Conservation (phyloP, 1,140 invertebrate species). For the Zaprionus vittiger region DNA sequence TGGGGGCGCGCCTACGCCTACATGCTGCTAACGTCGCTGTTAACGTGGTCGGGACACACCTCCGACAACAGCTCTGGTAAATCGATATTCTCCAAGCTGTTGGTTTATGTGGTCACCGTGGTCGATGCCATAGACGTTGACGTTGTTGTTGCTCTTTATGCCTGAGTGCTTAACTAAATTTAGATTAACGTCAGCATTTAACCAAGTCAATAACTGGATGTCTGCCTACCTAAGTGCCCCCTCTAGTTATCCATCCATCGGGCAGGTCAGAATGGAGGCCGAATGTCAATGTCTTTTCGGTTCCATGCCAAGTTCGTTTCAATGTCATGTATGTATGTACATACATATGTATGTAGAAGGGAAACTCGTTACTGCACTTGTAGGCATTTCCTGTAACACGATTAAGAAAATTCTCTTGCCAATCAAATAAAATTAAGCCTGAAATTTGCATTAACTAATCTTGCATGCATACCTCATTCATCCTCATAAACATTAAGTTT, state of each 20-base stretch:
- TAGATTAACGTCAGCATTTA: slow-evolving; percentile 69
- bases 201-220: slow-evolving; percentile 40
- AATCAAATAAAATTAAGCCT: slow-evolving; percentile 10
- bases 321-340: slow-evolving; percentile 54
- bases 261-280: slow-evolving; percentile 16
- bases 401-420: neutral
- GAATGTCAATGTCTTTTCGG: slow-evolving; percentile 28
- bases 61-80: slow-evolving; percentile 44
- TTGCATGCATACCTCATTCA: slow-evolving; percentile 3
- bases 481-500: slow-evolving; percentile 27
- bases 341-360: neutral
- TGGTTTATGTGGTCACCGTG: slow-evolving; percentile 60
- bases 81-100: slow-evolving; percentile 60
- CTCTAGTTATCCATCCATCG: neutral
- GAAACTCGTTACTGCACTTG: slow-evolving; percentile 19
- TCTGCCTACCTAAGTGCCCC: slow-evolving; percentile 13
- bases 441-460: slow-evolving; percentile 1
- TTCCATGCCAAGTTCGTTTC: slow-evolving; percentile 68
- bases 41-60: slow-evolving; percentile 48
- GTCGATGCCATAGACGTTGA: slow-evolving; percentile 24
- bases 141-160: slow-evolving; percentile 3
- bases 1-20: slow-evolving; percentile 30
- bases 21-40: neutral
- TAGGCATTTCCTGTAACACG: neutral
- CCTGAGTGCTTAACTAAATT: slow-evolving; percentile 53